Base-by-base conservation (phyloP, 2,888 invertebrate species). In the Digitonthophagus gazella region DNA sequence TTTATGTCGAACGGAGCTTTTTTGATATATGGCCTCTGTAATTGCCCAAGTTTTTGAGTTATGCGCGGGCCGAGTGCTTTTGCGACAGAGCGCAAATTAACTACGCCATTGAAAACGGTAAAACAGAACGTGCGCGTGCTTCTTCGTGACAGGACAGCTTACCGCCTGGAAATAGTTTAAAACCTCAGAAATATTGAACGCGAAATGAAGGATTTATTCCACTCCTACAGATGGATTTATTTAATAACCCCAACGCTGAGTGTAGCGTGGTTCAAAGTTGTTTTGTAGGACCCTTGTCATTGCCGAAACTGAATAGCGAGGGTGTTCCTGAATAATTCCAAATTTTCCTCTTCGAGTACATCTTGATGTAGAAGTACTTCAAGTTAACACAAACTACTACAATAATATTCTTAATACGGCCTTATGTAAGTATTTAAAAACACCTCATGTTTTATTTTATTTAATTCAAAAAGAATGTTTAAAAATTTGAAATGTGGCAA, bases 41-140 rank as follows among this genome's bases (percentile, higher is more conserved):
- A 76, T 76, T 76, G 73, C 76, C 65, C 69, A 75, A 76, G 74
- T 70, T 76, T 76, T 75, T 75, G 75, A 75, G 73, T 76, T 75
- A 75, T 73, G 73, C 70, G 67, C 71, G 28, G 28, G 28, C 28
- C 28, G 28, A 44, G 28, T 44, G 28, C 28, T 44, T 44, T 44
- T 44, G 28, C 28, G 28, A 44, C 28, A 44, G 28, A 44, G 28
- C 28, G 28, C 28, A 44, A 44, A 44, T 44, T 44, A 44, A 44
- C 28, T 44, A 44, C 28, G 28, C 28, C 28, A 44, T 44, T 44
- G 28, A 44, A 44, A 44, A 44, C 28, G 28, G 28, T 44, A 44
- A 44, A 44, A 44, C 28, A 44, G 28, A 44, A 6, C 28, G 28
- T 44, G 11, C 28, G 28, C 28, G 28, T 44, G 28, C 28, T 11